These are phyloP conservation scores for Percopsis omiscomaycus DNA, from an alignment of 2,797 vertebrate species.

Conservation along the genomic window DNA sequence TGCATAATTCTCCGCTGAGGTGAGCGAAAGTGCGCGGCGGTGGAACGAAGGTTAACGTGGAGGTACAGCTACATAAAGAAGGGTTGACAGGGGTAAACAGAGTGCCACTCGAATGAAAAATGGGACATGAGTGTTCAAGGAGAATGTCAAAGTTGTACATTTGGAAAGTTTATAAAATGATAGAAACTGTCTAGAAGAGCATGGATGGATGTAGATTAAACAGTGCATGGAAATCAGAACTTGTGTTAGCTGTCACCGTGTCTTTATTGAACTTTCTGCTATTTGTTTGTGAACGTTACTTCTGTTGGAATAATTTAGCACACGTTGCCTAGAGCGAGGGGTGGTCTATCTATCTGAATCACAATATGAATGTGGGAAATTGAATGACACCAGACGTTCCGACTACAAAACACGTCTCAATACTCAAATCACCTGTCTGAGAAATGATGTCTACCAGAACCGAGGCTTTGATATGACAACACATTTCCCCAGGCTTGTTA, in stretches of 20 bases:
- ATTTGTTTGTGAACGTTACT: conserved; percentile 28
- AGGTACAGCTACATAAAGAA: neutral
- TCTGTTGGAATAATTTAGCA: conserved; percentile 16
- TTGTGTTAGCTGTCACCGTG: neutral
- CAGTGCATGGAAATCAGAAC: neutral
- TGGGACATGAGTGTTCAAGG: neutral
- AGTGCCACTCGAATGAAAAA: neutral
- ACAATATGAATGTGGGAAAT: conserved; percentile 5
- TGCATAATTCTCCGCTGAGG: conserved; percentile 14
- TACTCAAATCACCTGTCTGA: conserved; percentile 42
- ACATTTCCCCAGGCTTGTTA: conserved; percentile 20
- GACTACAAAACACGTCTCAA: conserved; percentile 24
- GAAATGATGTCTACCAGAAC: conserved; percentile 32
- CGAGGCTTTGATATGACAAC: conserved; percentile 63
- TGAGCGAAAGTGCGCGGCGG: conserved; percentile 27
- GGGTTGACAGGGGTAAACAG: neutral
- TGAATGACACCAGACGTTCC: conserved; percentile 41
- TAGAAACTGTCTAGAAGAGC: neutral
- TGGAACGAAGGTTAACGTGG: conserved; percentile 10
- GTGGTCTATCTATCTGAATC: conserved; percentile 1
- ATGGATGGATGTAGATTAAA: neutral
- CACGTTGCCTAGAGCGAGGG: conserved; percentile 25
- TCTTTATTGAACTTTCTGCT: conserved; percentile 16
- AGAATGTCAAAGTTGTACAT: neutral
- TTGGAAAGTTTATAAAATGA: neutral